A percentile compares a stretch with the other conserved stretches of the same genome.
Evolutionary conservation across 2,888 invertebrate genomes (phyloP).

Genomic region (Caenorhabditis parvicauda): DNA sequence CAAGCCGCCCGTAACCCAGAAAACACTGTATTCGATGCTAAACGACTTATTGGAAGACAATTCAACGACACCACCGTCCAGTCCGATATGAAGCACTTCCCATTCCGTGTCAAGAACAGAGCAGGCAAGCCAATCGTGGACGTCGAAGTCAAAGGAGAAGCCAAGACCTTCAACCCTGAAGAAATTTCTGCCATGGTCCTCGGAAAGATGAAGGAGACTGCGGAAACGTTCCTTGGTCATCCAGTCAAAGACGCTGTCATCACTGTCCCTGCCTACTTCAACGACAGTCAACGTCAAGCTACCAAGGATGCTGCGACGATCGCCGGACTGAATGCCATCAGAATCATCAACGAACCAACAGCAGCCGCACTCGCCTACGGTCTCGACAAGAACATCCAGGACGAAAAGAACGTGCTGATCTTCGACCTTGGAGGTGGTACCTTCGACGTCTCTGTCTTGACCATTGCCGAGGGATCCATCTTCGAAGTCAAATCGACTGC

Average conservation of each 20-base stretch:
- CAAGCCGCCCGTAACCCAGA: conserved; percentile 64
- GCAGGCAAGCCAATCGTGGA: conserved; percentile 62
- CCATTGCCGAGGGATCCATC: conserved; percentile 31
- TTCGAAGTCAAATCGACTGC: conserved; percentile 68
- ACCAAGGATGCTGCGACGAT: conserved; percentile 66
- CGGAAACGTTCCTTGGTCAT: conserved; percentile 62
- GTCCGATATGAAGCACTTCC: conserved; percentile 58
- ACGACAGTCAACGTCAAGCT: conserved; percentile 72
- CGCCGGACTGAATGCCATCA: conserved; percentile 65
- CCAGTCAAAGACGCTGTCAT: conserved; percentile 74
- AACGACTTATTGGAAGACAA: conserved; percentile 65
- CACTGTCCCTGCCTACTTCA: conserved; percentile 81
- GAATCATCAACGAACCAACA: conserved; percentile 66
- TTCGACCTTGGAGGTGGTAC: conserved; percentile 68
- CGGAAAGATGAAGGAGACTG: conserved; percentile 62
- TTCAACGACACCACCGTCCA: conserved; percentile 65
- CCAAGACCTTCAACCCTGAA: conserved; percentile 69
- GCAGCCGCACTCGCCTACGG: conserved; percentile 74
- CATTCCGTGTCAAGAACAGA: conserved; percentile 46
- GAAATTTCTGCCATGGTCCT: conserved; percentile 65
- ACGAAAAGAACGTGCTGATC: conserved; percentile 43
- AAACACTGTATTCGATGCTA: conserved; percentile 31
- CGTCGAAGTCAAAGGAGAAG: conserved; percentile 82
- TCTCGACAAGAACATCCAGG: conserved; percentile 58
- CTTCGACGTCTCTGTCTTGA: conserved; percentile 46